Percentiles rank a stretch among this genome's conserved stretches.
Evolutionary conservation across 2,888 invertebrate species (phyloP).

Genomic region (Agrotis exclamationis): DNA sequence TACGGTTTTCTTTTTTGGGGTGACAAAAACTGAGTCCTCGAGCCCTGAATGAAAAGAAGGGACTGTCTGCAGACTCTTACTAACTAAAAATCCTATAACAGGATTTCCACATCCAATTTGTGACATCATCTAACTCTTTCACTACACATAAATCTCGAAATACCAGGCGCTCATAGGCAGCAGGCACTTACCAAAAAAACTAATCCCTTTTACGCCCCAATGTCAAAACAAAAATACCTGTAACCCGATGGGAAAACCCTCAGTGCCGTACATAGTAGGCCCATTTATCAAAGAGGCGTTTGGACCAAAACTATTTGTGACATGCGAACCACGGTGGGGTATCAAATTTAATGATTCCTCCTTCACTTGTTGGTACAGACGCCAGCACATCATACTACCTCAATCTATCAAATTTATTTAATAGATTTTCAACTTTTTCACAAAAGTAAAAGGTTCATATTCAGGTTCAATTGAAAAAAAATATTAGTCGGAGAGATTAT

Average conservation of each 20-base stretch:
- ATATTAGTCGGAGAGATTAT: no score
- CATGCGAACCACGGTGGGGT: conserved; percentile 50
- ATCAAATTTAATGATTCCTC: conserved; percentile 64
- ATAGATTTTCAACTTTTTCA: no score
- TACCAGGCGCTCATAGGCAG: conserved; percentile 26
- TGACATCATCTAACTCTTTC: neutral
- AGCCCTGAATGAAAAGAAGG: no score
- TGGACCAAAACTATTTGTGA: conserved; percentile 61
- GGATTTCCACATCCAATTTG: neutral
- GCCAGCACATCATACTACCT: neutral
- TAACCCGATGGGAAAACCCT: conserved; percentile 47
- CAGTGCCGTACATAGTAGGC: conserved; percentile 12
- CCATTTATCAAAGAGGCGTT: conserved; percentile 63
- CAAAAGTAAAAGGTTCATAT: no score
- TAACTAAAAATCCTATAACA: no score
- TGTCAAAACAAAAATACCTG: conserved; percentile 60
- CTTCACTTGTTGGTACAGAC: conserved; percentile 27
- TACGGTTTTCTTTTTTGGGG: no score
- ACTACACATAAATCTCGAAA: neutral
- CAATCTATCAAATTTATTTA: no score
- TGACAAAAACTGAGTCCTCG: no score
- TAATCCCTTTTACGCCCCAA: conserved; percentile 46
- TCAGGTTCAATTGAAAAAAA: no score
- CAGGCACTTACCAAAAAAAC: conserved; percentile 12
- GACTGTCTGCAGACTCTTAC: no score